Evolutionary conservation across 2,113 vertebrate species (phyloP).

Genomic region (Atrichornis clamosus): DNA sequence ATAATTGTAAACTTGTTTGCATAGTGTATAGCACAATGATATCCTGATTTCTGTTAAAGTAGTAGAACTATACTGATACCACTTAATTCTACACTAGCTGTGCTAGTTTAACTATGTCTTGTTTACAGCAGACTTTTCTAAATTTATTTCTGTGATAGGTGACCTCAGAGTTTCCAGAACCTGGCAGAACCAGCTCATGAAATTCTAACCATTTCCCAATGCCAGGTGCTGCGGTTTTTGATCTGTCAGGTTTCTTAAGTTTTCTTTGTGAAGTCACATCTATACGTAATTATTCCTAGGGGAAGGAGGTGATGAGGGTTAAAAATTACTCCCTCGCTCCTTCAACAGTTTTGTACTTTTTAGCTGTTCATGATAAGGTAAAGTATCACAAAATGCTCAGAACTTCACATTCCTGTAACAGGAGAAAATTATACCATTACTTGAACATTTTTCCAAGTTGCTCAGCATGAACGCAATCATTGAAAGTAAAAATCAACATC

Average conservation of each 20-base stretch:
- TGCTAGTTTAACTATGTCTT: not conserved
- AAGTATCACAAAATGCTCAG: not conserved
- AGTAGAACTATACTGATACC: not conserved
- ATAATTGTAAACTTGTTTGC: not conserved
- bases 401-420: rapidly evolving
- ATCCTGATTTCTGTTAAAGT: not conserved
- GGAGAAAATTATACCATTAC: not conserved
- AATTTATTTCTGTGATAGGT: not conserved
- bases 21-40: not conserved
- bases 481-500: not conserved
- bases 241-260: not conserved
- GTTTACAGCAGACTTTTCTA: not conserved
- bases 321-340: not conserved
- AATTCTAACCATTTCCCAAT: not conserved
- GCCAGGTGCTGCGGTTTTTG: not conserved
- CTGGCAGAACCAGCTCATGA: not conserved
- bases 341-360: not conserved
- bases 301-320: not conserved
- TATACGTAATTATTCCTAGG: not conserved
- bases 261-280: not conserved
- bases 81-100: not conserved
- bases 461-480: not conserved
- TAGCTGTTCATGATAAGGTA: not conserved
- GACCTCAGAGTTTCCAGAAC: not conserved
- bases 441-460: not conserved